Percentiles rank a stretch among this genome's conserved stretches.
phyloP scores from a whole-genome alignment of 2,113 vertebrate genomes.

The Oreochromis spilurus region DNA sequence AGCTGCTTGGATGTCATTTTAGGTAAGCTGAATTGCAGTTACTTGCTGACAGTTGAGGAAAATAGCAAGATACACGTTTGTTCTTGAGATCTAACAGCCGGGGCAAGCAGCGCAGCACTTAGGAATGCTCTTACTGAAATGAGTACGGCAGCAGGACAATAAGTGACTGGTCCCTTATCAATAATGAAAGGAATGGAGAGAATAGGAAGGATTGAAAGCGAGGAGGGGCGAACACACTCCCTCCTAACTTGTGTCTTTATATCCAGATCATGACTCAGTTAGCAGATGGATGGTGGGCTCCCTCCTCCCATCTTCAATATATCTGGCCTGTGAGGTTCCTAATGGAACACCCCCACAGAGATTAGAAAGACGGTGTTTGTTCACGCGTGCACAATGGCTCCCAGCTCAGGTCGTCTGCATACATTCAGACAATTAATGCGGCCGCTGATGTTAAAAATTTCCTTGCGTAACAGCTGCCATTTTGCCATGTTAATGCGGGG shows the following conservation, averaged over 20 bases:
- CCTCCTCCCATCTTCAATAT: background rate
- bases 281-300: background rate
- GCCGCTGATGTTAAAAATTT: slow-evolving; percentile 24
- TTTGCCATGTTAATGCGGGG: slow-evolving; percentile 22
- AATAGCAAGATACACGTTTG: background rate
- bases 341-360: slow-evolving; percentile 39
- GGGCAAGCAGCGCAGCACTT: background rate
- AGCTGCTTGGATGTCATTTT: background rate
- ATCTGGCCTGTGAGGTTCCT: background rate
- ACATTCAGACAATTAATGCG: slow-evolving; percentile 41
- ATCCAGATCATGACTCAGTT: background rate
- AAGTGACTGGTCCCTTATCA: slow-evolving; percentile 36
- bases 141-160: background rate
- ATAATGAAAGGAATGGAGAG: slow-evolving; percentile 33
- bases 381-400: slow-evolving; percentile 23
- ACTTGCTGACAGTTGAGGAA: background rate
- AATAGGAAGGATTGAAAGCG: background rate
- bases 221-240: background rate
- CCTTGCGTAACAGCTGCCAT: slow-evolving; percentile 14
- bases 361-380: slow-evolving; percentile 22
- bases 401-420: slow-evolving; percentile 19
- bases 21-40: background rate
- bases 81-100: background rate
- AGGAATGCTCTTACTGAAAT: slow-evolving; percentile 1
- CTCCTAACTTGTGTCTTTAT: background rate